Base-by-base conservation (phyloP, 2,797 vertebrate genomes). In the Nothura maculosa region DNA sequence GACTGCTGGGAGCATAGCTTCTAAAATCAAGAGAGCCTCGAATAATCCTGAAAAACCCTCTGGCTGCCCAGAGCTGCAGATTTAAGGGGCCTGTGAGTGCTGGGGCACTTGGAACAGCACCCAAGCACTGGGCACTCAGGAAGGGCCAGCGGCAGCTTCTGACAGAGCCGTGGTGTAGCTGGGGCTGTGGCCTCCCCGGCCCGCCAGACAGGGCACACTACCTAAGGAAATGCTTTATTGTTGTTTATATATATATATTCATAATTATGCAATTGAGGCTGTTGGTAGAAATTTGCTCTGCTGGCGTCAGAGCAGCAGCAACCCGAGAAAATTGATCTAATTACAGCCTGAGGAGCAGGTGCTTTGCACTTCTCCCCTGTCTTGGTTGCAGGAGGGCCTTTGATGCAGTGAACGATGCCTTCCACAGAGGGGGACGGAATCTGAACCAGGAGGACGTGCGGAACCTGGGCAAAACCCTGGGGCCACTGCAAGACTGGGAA, bases 61-160 rank as follows among this genome's bases (percentile, higher is more conserved):
- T 70, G 75, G 47, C 34, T 16, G 70, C 9, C 16, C 38, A 3
- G 40, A 60, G 30, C 64, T 52, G 36, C 45, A 38, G 48, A 52
- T 89, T 92, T 62, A 32, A 85, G 60, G 62, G 58, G 52, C 48
- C 48, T 58, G 36, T 48, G n/a, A 12, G 2, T 1, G 1, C 11
- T 40, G 24, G 0, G 0, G 40, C 19, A 24, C 11, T 81, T 21
- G 21, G 81, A 69, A 90, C 45, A 64, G 40, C 0, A 0, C 25
- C 27, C 6, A 43, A 75, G 68, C 38, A 18, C 62, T 58, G 47
- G 40, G 36, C 84, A 55, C 8, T 30, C 3, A 14, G 77, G 63
- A 67, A 83, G 86, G 81, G 52, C 40, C 89, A 57, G 74, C 4
- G 4, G 68, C 18, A 79, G 36, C 25, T 68, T 11, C 68, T n/a